phyloP scores from a whole-genome alignment of 2,797 vertebrate genomes.

The Salmo trutta region DNA sequence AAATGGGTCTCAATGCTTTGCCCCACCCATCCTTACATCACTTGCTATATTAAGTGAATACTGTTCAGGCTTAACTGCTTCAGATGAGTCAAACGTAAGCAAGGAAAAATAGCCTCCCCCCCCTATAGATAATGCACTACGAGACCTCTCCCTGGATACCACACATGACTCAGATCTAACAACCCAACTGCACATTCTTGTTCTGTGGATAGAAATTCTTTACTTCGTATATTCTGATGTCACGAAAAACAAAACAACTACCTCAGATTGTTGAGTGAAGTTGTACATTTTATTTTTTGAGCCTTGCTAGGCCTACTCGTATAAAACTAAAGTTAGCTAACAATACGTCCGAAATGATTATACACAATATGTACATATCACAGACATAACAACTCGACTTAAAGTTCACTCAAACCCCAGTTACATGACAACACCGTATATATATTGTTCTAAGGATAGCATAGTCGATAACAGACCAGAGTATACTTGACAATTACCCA shows the following conservation, averaged over 20 bases:
- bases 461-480: too few species aligned
- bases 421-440: background rate
- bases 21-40: background rate
- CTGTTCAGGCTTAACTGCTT: background rate
- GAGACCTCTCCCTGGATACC: conserved; percentile 32
- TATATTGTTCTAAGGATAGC: background rate
- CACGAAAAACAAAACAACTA: background rate
- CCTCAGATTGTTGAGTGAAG: background rate
- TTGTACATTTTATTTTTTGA: background rate
- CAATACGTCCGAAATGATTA: background rate
- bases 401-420: background rate
- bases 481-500: too few species aligned
- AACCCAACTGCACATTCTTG: conserved; percentile 7
- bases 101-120: background rate
- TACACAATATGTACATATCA: background rate
- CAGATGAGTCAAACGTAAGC: conserved; percentile 5
- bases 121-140: conserved; percentile 13
- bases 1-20: background rate
- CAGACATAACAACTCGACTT: background rate
- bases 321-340: background rate
- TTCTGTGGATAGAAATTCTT: background rate
- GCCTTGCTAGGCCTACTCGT: background rate
- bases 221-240: background rate
- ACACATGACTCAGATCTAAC: conserved; percentile 32
- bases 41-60: background rate